These are phyloP conservation scores for Drosophila siamana DNA, from an alignment of 2,888 invertebrate genomes.

Conservation along the genomic window DNA sequence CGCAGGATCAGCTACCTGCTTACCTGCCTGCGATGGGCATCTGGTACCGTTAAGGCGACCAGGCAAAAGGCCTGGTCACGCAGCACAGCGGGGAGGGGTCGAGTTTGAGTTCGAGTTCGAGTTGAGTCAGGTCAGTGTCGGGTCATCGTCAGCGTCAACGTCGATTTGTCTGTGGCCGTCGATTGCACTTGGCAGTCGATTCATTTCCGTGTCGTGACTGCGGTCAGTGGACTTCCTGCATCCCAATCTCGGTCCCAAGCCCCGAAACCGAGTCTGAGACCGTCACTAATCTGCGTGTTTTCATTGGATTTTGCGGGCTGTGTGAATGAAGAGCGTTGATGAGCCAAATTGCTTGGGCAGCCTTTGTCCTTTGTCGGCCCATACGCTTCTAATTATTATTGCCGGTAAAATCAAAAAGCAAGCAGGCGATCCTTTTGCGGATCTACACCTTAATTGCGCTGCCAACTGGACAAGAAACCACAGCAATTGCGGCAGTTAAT, in stretches of 20 bases:
- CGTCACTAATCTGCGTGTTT: constrained; percentile 60
- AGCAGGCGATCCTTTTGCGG: constrained; percentile 57
- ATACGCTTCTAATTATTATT: constrained; percentile 49
- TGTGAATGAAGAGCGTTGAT: constrained; percentile 54
- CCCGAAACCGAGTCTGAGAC: constrained; percentile 10
- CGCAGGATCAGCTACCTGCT: constrained; percentile 30
- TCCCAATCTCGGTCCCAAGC: not conserved
- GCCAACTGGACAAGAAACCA: constrained; percentile 38
- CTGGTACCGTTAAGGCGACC: constrained; percentile 73
- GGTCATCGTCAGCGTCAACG: constrained; percentile 39
- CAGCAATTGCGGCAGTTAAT: constrained; percentile 57
- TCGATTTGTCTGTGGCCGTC: constrained; percentile 7
- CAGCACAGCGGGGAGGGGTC: constrained; percentile 49
- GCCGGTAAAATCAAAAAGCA: constrained; percentile 53
- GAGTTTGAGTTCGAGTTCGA: constrained; percentile 13
- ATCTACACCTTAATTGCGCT: constrained; percentile 77
- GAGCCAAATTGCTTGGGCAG: constrained; percentile 57
- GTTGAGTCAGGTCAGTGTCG: not conserved
- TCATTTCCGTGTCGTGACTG: constrained; percentile 65
- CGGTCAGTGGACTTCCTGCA: constrained; percentile 76
- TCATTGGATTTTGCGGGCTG: constrained; percentile 44
- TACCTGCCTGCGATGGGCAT: constrained; percentile 46
- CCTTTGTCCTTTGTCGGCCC: constrained; percentile 49
- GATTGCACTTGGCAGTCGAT: constrained; percentile 73
- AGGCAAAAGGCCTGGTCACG: constrained; percentile 22